Evolutionary conservation across 1,140 invertebrate species (phyloP), one percentile per base, ranked within the genome.

Genomic region (Oscheius sp.): DNA sequence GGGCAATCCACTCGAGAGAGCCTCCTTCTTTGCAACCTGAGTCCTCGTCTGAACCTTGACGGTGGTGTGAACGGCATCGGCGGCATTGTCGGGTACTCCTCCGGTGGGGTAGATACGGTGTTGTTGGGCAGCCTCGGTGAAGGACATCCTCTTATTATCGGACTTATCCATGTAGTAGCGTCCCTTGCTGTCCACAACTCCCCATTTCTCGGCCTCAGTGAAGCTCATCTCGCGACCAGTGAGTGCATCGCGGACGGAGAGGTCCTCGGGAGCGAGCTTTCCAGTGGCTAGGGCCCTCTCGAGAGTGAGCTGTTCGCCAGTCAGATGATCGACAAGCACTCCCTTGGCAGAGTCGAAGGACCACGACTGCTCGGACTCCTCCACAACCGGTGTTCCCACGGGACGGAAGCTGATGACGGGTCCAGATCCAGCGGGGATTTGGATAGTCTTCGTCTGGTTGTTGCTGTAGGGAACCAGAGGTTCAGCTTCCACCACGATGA

Each of bases 171-270:
- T 88, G 88, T 34, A 93, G 84, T 55, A 90, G 83, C 66, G 91
- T 91, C 79, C 87, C 85, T 67, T 87, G 29, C 89, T 86, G 85
- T 93, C 90, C n/a, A 93, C 79, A 13, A 93, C 85, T 73, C 90
- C 90, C 74, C 85, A 87, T 63, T 81, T 73, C 58, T 91, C 88
- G 7, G 91, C 91, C 81, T 92, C 89, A 70, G 88, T 86, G 32
- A 91, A 86, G 3, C 89, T 84, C 58, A 92, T 76, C 36, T 91
- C 88, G 61, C 87, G 85, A 76, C 91, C 89, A 32, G 88, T 88
- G 72, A 89, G 88, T 52, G 91, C 89, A 81, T 93, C 90, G 85
- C 90, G 91, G 23, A 93, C 89, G 83, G 89, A 88, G 1, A 91
- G 59, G 49, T 83, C 81, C 38, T 83, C 82, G 18, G 73, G 45